Percentiles rank a stretch among this genome's conserved stretches.
Evolutionary conservation across 1,140 invertebrate genomes (phyloP).

Genomic region (Microplitis mediator): DNA sequence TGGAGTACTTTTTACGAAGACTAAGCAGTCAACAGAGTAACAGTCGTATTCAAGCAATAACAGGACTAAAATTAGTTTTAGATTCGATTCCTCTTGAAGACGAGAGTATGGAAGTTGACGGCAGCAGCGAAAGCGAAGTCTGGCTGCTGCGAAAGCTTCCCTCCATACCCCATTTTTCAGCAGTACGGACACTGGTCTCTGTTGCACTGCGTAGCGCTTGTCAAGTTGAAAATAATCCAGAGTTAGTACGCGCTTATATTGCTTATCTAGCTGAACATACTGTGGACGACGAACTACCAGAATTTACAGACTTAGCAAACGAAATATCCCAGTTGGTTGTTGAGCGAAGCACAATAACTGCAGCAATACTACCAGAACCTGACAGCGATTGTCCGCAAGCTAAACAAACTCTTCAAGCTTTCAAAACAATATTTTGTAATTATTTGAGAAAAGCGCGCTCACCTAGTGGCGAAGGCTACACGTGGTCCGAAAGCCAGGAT

Average conservation of each 20-base stretch:
- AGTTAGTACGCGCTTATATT: constrained; percentile 87
- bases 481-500: constrained; percentile 74
- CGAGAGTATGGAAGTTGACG: constrained; percentile 58
- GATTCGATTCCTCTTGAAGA: constrained; percentile 56
- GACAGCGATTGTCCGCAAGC: constrained; percentile 61
- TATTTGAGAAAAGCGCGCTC: constrained; percentile 73
- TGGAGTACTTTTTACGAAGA: constrained; percentile 90
- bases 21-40: constrained; percentile 81
- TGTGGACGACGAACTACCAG: constrained; percentile 68
- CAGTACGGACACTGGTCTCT: constrained; percentile 71
- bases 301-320: constrained; percentile 70
- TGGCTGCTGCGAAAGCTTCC: constrained; percentile 85
- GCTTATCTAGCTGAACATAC: constrained; percentile 82
- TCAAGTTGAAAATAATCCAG: constrained; percentile 87
- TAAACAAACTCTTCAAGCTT: constrained; percentile 73
- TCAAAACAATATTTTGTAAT: constrained; percentile 79
- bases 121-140: constrained; percentile 54
- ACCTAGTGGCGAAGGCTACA: constrained; percentile 69
- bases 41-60: constrained; percentile 79
- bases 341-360: constrained; percentile 87
- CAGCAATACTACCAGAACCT: constrained; percentile 77
- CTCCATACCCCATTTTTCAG: constrained; percentile 73
- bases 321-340: constrained; percentile 92
- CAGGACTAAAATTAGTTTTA: constrained; percentile 67
- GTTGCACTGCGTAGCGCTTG: constrained; percentile 80